A percentile compares a stretch with the other conserved stretches of the same genome.
Conservation (phyloP, 2,113 vertebrate species). For the Uropsilus gracilis region DNA sequence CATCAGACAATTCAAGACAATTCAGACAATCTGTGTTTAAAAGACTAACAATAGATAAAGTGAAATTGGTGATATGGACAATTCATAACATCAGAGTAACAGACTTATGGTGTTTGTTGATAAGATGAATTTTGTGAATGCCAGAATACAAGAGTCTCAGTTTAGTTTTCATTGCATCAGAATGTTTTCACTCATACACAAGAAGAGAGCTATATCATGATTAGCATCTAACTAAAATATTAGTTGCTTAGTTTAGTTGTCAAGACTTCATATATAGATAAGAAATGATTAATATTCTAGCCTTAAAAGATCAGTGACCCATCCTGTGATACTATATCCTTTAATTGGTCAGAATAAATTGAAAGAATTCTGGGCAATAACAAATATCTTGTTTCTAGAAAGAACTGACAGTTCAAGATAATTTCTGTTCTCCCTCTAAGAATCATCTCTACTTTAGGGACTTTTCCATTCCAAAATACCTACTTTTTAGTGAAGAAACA, state of each 20-base stretch:
- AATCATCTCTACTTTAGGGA: not conserved
- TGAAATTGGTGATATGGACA: constrained; percentile 35
- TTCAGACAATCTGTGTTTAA: constrained; percentile 45
- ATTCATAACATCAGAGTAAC: not conserved
- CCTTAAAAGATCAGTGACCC: not conserved
- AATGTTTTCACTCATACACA: not conserved
- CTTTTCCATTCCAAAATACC: not conserved
- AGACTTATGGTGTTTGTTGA: not conserved
- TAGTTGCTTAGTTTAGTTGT: not conserved
- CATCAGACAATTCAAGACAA: constrained; percentile 28
- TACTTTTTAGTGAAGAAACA: not conserved
- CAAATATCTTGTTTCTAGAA: not conserved
- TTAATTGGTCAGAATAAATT: not conserved
- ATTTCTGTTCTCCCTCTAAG: not conserved
- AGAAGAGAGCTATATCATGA: not conserved
- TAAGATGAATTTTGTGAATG: constrained; percentile 11
- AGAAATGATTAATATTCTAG: not conserved
- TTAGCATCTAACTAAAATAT: not conserved
- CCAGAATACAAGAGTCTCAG: not conserved
- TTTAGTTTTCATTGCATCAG: not conserved
- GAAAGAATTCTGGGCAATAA: not conserved
- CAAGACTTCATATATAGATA: not conserved
- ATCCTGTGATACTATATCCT: not conserved
- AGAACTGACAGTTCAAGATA: not conserved
- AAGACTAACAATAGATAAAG: not conserved